Conservation (phyloP, 2,113 vertebrate genomes). For the Hucho hucho region DNA sequence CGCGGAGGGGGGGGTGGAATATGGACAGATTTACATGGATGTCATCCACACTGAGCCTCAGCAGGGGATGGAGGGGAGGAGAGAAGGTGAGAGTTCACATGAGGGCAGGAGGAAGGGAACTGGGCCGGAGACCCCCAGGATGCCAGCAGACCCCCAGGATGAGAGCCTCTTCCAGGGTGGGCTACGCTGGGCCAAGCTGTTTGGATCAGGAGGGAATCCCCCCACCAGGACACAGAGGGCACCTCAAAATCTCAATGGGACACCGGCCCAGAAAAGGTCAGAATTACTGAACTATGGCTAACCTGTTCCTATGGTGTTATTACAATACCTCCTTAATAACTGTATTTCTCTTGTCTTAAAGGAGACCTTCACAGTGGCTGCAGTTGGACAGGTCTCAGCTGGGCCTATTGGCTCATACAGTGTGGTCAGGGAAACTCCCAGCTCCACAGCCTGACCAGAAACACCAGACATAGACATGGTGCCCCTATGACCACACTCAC, state of each 20-base stretch:
- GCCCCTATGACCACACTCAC: background rate
- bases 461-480: conserved; percentile 10
- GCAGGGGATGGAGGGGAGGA: conserved; percentile 44
- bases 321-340: background rate
- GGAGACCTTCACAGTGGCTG: conserved; percentile 88
- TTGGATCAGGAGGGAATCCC: conserved; percentile 60
- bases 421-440: conserved; percentile 76
- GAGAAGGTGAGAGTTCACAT: conserved; percentile 52
- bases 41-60: conserved; percentile 35
- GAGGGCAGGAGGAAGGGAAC: conserved; percentile 72
- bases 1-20: conserved; percentile 77
- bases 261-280: conserved; percentile 74
- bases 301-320: background rate
- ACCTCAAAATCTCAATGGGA: conserved; percentile 37
- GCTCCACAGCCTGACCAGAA: conserved; percentile 41
- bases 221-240: conserved; percentile 30
- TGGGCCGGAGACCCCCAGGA: conserved; percentile 46
- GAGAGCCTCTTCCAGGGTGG: conserved; percentile 61
- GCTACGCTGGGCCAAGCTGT: conserved; percentile 74
- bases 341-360: conserved; percentile 39
- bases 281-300: conserved; percentile 9
- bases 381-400: conserved; percentile 84
- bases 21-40: conserved; percentile 58
- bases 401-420: conserved; percentile 82
- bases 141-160: conserved; percentile 37